Conservation (phyloP, 1,140 invertebrate species). For the Grapholita molesta region DNA sequence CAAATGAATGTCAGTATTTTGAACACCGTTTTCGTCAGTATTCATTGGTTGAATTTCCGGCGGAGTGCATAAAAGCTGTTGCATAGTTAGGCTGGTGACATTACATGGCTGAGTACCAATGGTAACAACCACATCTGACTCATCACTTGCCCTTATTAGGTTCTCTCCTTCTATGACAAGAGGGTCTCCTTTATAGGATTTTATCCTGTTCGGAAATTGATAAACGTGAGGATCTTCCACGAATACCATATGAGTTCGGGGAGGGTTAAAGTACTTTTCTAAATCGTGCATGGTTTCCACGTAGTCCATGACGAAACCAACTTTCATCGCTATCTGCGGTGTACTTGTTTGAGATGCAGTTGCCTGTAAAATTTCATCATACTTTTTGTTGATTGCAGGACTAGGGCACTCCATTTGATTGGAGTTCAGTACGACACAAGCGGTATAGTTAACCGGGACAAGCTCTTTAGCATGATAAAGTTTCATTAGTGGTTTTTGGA, state of each 20-base stretch:
- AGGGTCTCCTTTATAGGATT: slow-evolving; percentile 96
- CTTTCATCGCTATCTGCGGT: slow-evolving; percentile 82
- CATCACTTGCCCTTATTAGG: slow-evolving; percentile 93
- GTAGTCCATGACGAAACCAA: slow-evolving; percentile 98
- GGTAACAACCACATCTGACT: slow-evolving; percentile 95
- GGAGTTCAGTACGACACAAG: slow-evolving; percentile 91
- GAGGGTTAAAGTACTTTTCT: slow-evolving; percentile 90
- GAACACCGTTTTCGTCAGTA: slow-evolving; percentile 91
- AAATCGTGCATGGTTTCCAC: slow-evolving; percentile 93
- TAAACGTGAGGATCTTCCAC: slow-evolving; percentile 95
- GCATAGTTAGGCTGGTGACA: slow-evolving; percentile 93
- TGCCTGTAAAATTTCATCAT: slow-evolving; percentile 71
- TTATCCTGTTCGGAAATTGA: slow-evolving; percentile 90
- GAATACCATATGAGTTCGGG: slow-evolving; percentile 90
- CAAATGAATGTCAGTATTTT: slow-evolving; percentile 83
- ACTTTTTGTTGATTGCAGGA: slow-evolving; percentile 86
- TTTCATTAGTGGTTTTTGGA: slow-evolving; percentile 94
- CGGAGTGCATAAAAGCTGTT: slow-evolving; percentile 93
- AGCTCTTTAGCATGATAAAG: slow-evolving; percentile 86
- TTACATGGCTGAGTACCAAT: slow-evolving; percentile 94
- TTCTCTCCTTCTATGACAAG: slow-evolving; percentile 97
- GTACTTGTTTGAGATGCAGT: slow-evolving; percentile 72
- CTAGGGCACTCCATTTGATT: slow-evolving; percentile 97
- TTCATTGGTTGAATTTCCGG: slow-evolving; percentile 90
- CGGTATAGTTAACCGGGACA: slow-evolving; percentile 86